Evolutionary conservation across 2,797 vertebrate genomes (phyloP).

Genomic region (Adrianichthys oophorus): DNA sequence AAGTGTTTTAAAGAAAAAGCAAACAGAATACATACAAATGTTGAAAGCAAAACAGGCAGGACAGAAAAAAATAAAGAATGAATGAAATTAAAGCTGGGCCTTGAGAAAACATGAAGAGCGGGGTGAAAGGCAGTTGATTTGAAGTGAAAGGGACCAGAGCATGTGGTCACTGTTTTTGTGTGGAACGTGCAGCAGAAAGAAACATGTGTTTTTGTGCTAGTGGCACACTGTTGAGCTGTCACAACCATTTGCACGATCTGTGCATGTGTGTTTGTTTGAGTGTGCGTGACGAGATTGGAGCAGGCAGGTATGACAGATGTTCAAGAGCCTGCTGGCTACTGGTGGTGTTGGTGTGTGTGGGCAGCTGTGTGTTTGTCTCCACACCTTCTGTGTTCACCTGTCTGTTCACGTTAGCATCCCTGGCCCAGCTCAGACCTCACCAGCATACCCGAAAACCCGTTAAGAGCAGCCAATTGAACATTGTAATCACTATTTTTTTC

Average conservation of each 20-base stretch:
- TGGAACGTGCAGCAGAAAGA: constrained; percentile 31
- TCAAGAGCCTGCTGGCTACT: constrained; percentile 56
- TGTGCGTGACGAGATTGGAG: constrained; percentile 50
- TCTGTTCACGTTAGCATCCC: constrained; percentile 37
- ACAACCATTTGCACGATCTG: constrained; percentile 27
- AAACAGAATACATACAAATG: too few species aligned
- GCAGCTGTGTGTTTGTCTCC: constrained; percentile 14
- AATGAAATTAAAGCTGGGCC: not conserved
- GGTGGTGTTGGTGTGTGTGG: constrained; percentile 14
- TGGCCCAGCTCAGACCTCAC: constrained; percentile 3
- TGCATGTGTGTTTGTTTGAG: constrained; percentile 26
- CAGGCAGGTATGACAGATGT: constrained; percentile 71
- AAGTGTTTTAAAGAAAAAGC: too few species aligned
- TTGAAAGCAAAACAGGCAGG: not conserved
- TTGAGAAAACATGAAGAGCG: not conserved
- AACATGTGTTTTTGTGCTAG: constrained; percentile 65
- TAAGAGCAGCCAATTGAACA: not conserved
- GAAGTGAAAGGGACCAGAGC: constrained; percentile 36
- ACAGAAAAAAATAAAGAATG: not conserved
- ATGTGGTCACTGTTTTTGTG: constrained; percentile 33
- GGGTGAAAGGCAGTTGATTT: constrained; percentile 16
- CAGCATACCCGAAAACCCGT: not conserved
- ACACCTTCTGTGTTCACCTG: constrained; percentile 42
- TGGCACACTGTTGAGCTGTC: constrained; percentile 56
- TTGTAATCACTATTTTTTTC: not conserved